Evolutionary conservation across 2,888 invertebrate genomes (phyloP).

Genomic region (Leucophenga montana): DNA sequence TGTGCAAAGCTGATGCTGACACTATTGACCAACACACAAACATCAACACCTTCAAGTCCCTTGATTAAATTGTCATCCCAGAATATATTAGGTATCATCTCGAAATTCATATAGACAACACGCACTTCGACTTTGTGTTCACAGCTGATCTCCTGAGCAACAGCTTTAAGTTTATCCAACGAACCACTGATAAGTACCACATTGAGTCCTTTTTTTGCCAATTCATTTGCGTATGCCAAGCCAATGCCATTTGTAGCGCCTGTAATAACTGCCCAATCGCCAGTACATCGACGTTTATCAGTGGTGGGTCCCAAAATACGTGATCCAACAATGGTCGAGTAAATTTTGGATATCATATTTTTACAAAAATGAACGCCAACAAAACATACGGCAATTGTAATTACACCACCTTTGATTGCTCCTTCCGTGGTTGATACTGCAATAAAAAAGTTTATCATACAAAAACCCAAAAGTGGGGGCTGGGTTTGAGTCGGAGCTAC

Average conservation of each 20-base stretch:
- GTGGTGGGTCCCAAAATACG: slow-evolving; percentile 76
- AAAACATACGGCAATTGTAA: slow-evolving; percentile 62
- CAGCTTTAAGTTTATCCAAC: slow-evolving; percentile 80
- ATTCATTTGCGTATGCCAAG: slow-evolving; percentile 86
- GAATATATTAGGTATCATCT: slow-evolving; percentile 80
- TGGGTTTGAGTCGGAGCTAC: too few relatives aligned
- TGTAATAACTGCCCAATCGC: slow-evolving; percentile 90
- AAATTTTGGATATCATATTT: slow-evolving; percentile 72
- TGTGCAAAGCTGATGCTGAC: slow-evolving; percentile 90
- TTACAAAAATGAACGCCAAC: slow-evolving; percentile 70
- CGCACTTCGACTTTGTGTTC: slow-evolving; percentile 83
- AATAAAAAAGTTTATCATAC: too few relatives aligned
- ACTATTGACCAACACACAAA: slow-evolving; percentile 93
- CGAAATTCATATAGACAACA: slow-evolving; percentile 87
- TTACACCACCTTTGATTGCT: too few relatives aligned
- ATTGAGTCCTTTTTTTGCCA: slow-evolving; percentile 84
- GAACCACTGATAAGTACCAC: slow-evolving; percentile 87
- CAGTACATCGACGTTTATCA: slow-evolving; percentile 78
- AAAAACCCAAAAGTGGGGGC: too few relatives aligned
- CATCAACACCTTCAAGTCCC: slow-evolving; percentile 82
- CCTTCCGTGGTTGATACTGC: too few relatives aligned
- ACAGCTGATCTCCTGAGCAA: slow-evolving; percentile 81
- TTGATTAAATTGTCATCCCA: slow-evolving; percentile 78
- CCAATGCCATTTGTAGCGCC: slow-evolving; percentile 93
- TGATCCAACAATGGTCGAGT: slow-evolving; percentile 75